Evolutionary conservation across 2,113 vertebrate species (phyloP).

Genomic region (Hippocampus zosterae): DNA sequence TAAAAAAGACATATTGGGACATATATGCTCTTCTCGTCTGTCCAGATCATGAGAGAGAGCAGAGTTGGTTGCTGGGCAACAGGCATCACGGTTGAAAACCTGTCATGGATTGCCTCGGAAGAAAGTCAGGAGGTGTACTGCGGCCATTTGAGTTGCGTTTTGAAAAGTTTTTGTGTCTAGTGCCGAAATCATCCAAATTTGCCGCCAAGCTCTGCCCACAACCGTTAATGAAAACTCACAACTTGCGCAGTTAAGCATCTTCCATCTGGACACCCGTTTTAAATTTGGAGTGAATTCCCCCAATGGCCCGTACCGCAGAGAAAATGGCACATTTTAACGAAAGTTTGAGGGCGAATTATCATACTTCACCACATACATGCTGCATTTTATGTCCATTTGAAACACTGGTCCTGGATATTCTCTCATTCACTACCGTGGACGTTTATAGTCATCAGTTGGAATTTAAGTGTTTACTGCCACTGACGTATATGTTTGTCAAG

Average conservation of each 20-base stretch:
- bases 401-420: no score
- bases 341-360: no score
- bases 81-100: neutral
- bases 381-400: no score
- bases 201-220: neutral
- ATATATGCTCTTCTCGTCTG: neutral
- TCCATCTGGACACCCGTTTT: neutral
- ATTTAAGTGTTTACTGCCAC: no score
- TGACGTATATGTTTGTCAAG: no score
- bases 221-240: neutral
- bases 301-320: no score
- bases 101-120: neutral
- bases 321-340: no score
- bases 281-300: no score
- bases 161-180: neutral
- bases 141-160: neutral
- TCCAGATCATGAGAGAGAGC: neutral
- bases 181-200: neutral
- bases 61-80: constrained; percentile 1
- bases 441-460: no score
- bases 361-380: no score
- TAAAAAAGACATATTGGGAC: neutral
- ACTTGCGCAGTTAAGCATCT: neutral
- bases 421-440: no score
- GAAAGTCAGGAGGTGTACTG: neutral